phyloP scores from a whole-genome alignment of 1,140 invertebrate genomes.

The Helicorthomorpha holstii region DNA sequence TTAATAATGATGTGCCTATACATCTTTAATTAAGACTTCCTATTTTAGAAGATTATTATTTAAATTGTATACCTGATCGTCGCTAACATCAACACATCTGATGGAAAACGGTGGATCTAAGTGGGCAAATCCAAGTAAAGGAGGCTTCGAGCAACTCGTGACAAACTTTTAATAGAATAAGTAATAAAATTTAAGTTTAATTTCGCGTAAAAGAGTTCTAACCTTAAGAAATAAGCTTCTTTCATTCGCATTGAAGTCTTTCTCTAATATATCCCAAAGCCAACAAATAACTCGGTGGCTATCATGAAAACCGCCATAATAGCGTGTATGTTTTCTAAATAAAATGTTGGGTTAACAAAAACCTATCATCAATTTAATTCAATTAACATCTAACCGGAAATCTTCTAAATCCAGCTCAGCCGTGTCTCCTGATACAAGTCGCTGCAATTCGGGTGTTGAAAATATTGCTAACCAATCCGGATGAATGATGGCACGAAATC shows the following conservation, averaged over 20 bases:
- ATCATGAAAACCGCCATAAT: slow-evolving; percentile 98
- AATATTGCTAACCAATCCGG: slow-evolving; percentile 90
- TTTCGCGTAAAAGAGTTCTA: background rate
- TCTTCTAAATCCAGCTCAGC: slow-evolving; percentile 77
- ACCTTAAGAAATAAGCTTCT: slow-evolving; percentile 83
- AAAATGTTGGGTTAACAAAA: background rate
- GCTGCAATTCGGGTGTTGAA: slow-evolving; percentile 87
- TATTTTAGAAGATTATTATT: slow-evolving; percentile 3
- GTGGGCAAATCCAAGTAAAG: slow-evolving; percentile 89
- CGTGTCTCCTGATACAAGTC: slow-evolving; percentile 81
- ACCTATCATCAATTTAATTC: background rate
- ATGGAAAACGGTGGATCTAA: slow-evolving; percentile 98
- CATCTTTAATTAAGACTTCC: background rate
- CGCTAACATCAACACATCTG: slow-evolving; percentile 93
- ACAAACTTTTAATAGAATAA: slow-evolving; percentile 64
- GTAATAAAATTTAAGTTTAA: slow-evolving; percentile 3
- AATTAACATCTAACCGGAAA: slow-evolving; percentile 36
- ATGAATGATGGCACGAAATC: slow-evolving; percentile 89
- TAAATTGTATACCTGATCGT: slow-evolving; percentile 54
- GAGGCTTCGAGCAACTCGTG: slow-evolving; percentile 95
- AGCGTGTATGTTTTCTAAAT: slow-evolving; percentile 70
- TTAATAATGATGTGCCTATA: background rate
- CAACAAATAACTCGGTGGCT: slow-evolving; percentile 93
- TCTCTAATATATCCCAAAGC: slow-evolving; percentile 96
- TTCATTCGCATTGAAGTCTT: slow-evolving; percentile 86